Conservation (phyloP, 2,888 invertebrate genomes). For the Plusia festucae region DNA sequence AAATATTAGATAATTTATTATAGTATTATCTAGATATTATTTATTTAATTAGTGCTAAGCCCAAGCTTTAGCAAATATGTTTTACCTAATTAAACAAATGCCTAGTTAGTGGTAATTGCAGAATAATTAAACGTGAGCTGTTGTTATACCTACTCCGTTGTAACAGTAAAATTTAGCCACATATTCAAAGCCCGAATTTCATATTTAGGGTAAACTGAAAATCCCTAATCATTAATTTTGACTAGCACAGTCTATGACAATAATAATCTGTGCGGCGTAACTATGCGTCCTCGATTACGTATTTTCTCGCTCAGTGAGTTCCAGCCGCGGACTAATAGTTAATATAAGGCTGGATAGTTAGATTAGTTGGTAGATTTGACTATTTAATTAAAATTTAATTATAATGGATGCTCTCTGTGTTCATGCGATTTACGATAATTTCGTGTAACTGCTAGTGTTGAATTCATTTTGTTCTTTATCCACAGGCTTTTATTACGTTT, state of each 20-base stretch:
- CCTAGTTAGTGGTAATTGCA: slow-evolving; percentile 40
- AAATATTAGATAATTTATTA: slow-evolving; percentile 34
- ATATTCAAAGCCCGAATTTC: slow-evolving; percentile 64
- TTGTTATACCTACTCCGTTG: slow-evolving; percentile 48
- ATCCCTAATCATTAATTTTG: slow-evolving; percentile 62
- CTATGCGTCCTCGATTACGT: slow-evolving; percentile 53
- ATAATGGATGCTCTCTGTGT: slow-evolving; percentile 29
- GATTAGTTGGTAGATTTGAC: slow-evolving; percentile 39
- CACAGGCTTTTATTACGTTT: slow-evolving; percentile 42
- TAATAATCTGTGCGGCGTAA: slow-evolving; percentile 52
- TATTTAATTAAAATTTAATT: slow-evolving; percentile 41
- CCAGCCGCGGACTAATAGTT: slow-evolving; percentile 25
- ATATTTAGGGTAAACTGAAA: slow-evolving; percentile 63
- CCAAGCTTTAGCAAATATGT: slow-evolving; percentile 33
- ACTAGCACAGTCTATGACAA: slow-evolving; percentile 42
- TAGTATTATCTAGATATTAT: slow-evolving; percentile 24
- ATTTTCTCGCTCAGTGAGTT: slow-evolving; percentile 39
- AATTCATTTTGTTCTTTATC: slow-evolving; percentile 25
- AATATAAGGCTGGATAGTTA: slow-evolving; percentile 32
- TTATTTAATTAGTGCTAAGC: slow-evolving; percentile 5
- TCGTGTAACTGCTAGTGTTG: slow-evolving; percentile 24
- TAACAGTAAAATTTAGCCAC: slow-evolving; percentile 56
- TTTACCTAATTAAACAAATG: slow-evolving; percentile 23
- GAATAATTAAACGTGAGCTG: slow-evolving; percentile 50
- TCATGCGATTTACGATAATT: slow-evolving; percentile 17